Evolutionary conservation across 1,140 invertebrate genomes (phyloP).

Genomic region (Coenobita brevimanus): DNA sequence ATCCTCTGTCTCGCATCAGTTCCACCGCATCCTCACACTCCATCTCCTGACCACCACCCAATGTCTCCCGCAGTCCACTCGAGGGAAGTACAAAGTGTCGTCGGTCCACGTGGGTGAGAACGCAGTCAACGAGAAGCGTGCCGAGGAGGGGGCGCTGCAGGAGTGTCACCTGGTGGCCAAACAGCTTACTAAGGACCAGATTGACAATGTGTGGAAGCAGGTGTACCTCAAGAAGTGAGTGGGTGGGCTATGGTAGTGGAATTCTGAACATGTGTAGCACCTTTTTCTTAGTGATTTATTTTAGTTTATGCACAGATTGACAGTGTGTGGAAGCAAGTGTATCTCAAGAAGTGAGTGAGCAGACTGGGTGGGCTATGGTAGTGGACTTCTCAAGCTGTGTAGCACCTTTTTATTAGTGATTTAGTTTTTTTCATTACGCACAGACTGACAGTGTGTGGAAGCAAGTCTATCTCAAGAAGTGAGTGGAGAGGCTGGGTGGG

Average conservation of each 20-base stretch:
- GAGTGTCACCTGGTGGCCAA: conserved; percentile 49
- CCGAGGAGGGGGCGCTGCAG: conserved; percentile 33
- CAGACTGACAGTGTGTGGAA: conserved; percentile 46
- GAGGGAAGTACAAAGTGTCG: not conserved
- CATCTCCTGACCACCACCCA: too few relatives aligned
- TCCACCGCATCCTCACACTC: too few relatives aligned
- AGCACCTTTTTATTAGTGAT: too few relatives aligned
- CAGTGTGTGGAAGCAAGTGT: conserved; percentile 41
- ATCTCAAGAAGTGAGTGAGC: conserved; percentile 45
- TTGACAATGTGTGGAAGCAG: conserved; percentile 43
- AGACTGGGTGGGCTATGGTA: not conserved
- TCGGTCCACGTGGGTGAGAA: conserved; percentile 24
- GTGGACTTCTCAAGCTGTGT: too few relatives aligned
- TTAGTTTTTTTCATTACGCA: too few relatives aligned
- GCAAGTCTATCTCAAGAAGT: conserved; percentile 36
- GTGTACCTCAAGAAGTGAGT: conserved; percentile 45
- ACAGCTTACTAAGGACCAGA: conserved; percentile 24
- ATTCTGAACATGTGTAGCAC: too few relatives aligned
- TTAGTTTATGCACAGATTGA: too few relatives aligned
- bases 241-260: not conserved
- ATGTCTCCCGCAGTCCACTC: not conserved
- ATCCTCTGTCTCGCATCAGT: too few relatives aligned
- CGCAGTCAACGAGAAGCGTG: conserved; percentile 24
- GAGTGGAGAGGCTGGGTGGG: conserved; percentile 20
- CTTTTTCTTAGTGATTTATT: too few relatives aligned